These are phyloP conservation scores for Carterocephalus palaemon DNA, from an alignment of 2,888 invertebrate species.

Conservation along the genomic window DNA sequence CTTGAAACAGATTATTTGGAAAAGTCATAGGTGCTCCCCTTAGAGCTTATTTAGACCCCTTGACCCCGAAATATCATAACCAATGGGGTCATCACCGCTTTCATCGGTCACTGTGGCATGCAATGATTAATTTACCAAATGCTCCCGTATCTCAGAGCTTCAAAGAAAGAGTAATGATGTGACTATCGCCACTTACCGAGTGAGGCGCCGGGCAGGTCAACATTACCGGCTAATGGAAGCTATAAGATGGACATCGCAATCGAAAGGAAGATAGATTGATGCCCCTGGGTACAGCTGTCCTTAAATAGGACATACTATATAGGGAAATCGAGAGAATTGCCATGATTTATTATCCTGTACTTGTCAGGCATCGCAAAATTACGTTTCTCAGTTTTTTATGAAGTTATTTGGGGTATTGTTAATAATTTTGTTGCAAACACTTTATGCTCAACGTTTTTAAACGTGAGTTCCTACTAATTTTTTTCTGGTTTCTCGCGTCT, in stretches of 20 bases:
- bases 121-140: constrained; percentile 7
- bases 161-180: constrained; percentile 24
- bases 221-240: constrained; percentile 18
- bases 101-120: constrained; percentile 1
- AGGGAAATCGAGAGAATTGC: constrained; percentile 1
- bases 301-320: background rate
- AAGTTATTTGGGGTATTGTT: too few relatives aligned
- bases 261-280: constrained; percentile 20
- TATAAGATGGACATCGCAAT: constrained; percentile 18
- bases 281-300: constrained; percentile 7
- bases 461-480: too few relatives aligned
- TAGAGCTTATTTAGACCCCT: too few relatives aligned
- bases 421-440: too few relatives aligned
- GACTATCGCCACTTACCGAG: constrained; percentile 19
- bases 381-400: too few relatives aligned
- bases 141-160: constrained; percentile 3
- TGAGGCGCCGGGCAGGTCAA: constrained; percentile 5
- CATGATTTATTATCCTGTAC: background rate
- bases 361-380: too few relatives aligned
- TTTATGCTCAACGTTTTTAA: too few relatives aligned
- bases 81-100: too few relatives aligned
- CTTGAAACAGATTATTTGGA: too few relatives aligned
- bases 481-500: too few relatives aligned
- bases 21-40: too few relatives aligned
- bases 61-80: too few relatives aligned